Conservation (phyloP, 2,888 invertebrate species). For the Scotopteryx bipunctaria region DNA sequence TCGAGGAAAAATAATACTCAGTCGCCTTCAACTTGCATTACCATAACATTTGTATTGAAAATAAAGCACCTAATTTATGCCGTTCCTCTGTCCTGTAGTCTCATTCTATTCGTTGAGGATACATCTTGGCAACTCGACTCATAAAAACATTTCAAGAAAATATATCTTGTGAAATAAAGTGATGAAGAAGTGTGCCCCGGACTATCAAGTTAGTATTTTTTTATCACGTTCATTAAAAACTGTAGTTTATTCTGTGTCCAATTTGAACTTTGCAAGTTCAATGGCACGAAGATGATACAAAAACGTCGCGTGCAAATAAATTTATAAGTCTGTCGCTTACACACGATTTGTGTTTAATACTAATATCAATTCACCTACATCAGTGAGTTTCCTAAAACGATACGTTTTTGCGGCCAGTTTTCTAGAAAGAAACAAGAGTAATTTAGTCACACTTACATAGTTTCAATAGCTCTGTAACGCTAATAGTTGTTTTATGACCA, state of each 20-base stretch:
- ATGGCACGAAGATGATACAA: conserved; percentile 24
- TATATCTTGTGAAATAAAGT: conserved; percentile 16
- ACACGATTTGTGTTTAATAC: conserved; percentile 3
- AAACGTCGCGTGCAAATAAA: conserved; percentile 25
- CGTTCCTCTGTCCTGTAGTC: conserved; percentile 41
- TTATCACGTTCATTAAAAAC: conserved; percentile 15
- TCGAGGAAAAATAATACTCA: conserved; percentile 53
- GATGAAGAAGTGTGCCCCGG: conserved; percentile 21
- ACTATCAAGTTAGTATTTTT: conserved; percentile 31
- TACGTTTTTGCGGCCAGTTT: conserved; percentile 2
- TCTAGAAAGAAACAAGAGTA: background rate
- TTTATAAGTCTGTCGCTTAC: conserved; percentile 7
- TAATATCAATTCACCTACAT: conserved; percentile 3
- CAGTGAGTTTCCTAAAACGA: conserved; percentile 2
- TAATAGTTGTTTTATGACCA: conserved; percentile 5
- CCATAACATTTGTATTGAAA: conserved; percentile 53
- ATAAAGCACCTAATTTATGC: conserved; percentile 58
- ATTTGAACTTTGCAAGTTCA: conserved; percentile 19
- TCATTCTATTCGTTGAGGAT: conserved; percentile 29
- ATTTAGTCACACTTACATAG: conserved; percentile 2
- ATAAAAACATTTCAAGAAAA: conserved; percentile 9
- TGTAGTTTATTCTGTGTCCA: background rate
- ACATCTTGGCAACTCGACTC: conserved; percentile 30
- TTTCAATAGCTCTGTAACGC: conserved; percentile 1
- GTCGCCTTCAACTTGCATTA: conserved; percentile 55